phyloP scores from a whole-genome alignment of 35 echinoderm and acorn worm genomes.

The Lytechinus pictus region DNA sequence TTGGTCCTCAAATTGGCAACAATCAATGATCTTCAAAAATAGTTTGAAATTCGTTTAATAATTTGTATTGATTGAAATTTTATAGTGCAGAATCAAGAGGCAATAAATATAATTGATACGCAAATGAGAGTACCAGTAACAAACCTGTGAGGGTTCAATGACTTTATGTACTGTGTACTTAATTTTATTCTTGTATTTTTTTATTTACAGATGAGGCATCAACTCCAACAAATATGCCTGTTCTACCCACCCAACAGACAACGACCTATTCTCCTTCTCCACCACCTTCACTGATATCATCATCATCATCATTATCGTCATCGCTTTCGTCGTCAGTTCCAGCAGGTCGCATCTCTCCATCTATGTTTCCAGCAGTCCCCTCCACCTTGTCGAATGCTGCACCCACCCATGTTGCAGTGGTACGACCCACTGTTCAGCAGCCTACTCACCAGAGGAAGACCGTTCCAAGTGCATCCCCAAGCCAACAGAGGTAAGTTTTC shows the following conservation, averaged over 20 bases:
- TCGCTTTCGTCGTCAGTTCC: not conserved
- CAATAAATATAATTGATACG: too few relatives aligned
- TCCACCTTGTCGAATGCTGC: not conserved
- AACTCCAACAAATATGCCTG: not conserved
- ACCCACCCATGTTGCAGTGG: constrained; percentile 40
- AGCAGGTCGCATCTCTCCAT: constrained; percentile 25
- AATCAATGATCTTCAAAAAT: too few relatives aligned
- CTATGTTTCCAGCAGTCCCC: constrained; percentile 42
- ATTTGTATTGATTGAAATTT: too few relatives aligned
- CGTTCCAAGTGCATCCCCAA: not conserved
- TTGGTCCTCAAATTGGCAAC: too few relatives aligned
- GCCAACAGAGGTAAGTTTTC: not conserved
- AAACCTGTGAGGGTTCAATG: too few relatives aligned
- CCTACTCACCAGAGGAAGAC: not conserved
- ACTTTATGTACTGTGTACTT: not conserved
- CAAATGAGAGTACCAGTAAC: too few relatives aligned
- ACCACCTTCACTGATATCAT: not conserved
- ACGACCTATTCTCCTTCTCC: not conserved
- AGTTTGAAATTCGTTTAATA: too few relatives aligned
- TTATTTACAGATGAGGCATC: constrained; percentile 20
- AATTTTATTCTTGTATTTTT: not conserved
- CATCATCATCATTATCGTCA: not conserved
- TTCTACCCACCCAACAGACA: not conserved
- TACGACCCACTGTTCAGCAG: constrained; percentile 44
- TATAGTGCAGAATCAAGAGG: too few relatives aligned